phyloP scores from a whole-genome alignment of 2,888 invertebrate genomes.

The Atrina japonica region DNA sequence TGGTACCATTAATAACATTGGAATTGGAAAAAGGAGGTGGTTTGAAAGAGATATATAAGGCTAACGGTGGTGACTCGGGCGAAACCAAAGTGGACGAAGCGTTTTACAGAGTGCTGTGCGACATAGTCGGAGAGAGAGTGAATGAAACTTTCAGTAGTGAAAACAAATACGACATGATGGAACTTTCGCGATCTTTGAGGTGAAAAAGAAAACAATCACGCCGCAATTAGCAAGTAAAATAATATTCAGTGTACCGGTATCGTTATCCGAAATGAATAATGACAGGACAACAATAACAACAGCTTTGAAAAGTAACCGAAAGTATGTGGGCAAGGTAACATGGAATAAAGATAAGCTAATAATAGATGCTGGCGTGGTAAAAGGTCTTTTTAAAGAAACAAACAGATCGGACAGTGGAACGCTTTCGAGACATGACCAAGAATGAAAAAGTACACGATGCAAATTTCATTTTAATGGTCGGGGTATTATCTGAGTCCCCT shows the following conservation, averaged over 20 bases:
- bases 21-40: conserved; percentile 6
- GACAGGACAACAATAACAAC: neutral
- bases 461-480: conserved; percentile 52
- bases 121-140: neutral
- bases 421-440: conserved; percentile 44
- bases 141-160: neutral
- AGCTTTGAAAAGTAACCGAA: neutral
- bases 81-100: conserved; percentile 37
- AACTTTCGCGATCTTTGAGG: conserved; percentile 33
- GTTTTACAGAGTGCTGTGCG: conserved; percentile 16
- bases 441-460: conserved; percentile 36
- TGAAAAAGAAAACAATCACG: conserved; percentile 26
- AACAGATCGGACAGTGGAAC: conserved; percentile 38
- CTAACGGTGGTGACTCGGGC: conserved; percentile 36
- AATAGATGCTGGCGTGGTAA: conserved; percentile 48
- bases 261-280: neutral
- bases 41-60: conserved; percentile 28
- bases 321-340: neutral
- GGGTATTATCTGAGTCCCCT: conserved; percentile 53
- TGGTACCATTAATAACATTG: conserved; percentile 35
- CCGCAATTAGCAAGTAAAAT: conserved; percentile 8
- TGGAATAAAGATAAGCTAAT: conserved; percentile 54
- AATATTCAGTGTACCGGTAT: conserved; percentile 20
- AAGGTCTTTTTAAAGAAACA: conserved; percentile 47
- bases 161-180: conserved; percentile 10